These are phyloP conservation scores for Perizoma flavofasciatum DNA, from an alignment of 2,888 invertebrate species.

Conservation along the genomic window DNA sequence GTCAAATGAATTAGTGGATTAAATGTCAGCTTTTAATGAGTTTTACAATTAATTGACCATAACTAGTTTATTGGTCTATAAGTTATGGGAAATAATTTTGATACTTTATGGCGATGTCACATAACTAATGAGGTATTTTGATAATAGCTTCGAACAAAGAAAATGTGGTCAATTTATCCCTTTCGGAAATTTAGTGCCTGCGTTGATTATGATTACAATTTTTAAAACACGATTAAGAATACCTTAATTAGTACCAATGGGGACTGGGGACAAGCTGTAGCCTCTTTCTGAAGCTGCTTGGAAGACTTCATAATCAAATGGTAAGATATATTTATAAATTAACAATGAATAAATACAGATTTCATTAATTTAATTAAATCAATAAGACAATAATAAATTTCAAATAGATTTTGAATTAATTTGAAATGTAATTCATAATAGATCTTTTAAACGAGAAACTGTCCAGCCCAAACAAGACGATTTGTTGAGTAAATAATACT, in stretches of 20 bases:
- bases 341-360: no score
- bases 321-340: no score
- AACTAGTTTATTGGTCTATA: conserved; percentile 29
- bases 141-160: conserved; percentile 13
- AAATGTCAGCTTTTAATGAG: conserved; percentile 33
- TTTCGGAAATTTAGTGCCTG: conserved; percentile 11
- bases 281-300: no score
- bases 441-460: no score
- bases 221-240: conserved; percentile 6
- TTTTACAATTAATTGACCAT: conserved; percentile 35
- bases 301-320: no score
- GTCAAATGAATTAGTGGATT: conserved; percentile 35
- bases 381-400: no score
- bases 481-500: conserved; percentile 8
- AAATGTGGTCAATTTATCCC: conserved; percentile 12
- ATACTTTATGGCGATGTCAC: conserved; percentile 30
- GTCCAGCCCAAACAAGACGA: no score
- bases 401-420: no score
- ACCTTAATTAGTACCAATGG: neutral
- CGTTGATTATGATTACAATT: conserved; percentile 4
- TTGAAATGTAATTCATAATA: no score
- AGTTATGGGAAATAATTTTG: conserved; percentile 29
- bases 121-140: conserved; percentile 25
- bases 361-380: no score
- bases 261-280: no score